Evolutionary conservation across 2,797 vertebrate species (phyloP), one percentile per base, ranked within the genome.

Genomic region (Artibeus lituratus): DNA sequence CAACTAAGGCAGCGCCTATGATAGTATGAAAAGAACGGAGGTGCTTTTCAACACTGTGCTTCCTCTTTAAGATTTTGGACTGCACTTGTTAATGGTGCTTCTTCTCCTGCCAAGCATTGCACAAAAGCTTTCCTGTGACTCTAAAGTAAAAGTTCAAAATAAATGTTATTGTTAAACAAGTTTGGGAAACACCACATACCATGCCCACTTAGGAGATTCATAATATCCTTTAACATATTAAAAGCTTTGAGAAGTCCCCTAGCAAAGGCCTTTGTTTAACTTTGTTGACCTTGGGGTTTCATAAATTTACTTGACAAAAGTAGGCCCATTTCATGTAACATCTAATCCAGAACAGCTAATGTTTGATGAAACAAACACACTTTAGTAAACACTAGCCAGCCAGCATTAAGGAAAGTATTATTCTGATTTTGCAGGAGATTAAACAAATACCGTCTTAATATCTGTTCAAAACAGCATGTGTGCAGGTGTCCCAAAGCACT

Each of bases 371-470:
- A 97, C 47, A 84, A 95, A 96, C 81, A 87, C 57, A 94, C 86
- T 83, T 91, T 78, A 74, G 95, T 92, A 94, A 97, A 97, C 70
- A 92, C 47, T 72, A 69, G 22, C 86, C 59, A 82, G 59, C 69
- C 39, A 94, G 88, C 78, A 18, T 76, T 94, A 96, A 95, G 80
- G 47, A 91, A 85, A 93, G 85, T 76, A 92, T 96, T 94, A 91
- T 94, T 95, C 86, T 77, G 92, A 91, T 95, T 95, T 96, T 96
- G 55, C 44, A 82, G 88, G 53, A 78, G 70, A 97, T 97, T 96
- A 97, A 97, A 94, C 81, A 97, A 98, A 97, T 90, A 82, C 32
- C 42, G 32, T 93, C 87, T 92, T 94, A 95, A 91, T 97, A 91
- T 94, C 92, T 91, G 67, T 84, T 92, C 62, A 89, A 95, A 95